Evolutionary conservation across 2,797 vertebrate species (phyloP).

Genomic region (Propithecus perrieri): DNA sequence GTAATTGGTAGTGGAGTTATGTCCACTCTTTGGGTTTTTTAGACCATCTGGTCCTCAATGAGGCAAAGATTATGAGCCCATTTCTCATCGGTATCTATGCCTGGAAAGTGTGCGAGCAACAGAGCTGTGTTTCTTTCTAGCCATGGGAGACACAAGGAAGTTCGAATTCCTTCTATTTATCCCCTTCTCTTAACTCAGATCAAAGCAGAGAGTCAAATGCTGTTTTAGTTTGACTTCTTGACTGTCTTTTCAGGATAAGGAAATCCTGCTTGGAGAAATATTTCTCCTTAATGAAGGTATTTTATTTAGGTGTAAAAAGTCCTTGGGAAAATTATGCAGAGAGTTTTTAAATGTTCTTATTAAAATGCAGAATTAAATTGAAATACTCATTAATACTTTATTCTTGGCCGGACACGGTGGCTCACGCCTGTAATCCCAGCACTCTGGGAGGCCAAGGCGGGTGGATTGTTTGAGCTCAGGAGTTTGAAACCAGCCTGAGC

Average conservation of each 20-base stretch:
- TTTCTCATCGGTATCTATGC: neutral
- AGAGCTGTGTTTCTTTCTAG: neutral
- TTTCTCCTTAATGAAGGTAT: constrained; percentile 1
- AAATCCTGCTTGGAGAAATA: neutral
- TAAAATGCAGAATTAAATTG: neutral
- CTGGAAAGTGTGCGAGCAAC: neutral
- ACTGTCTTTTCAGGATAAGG: neutral
- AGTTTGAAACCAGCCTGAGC: too few relatives aligned
- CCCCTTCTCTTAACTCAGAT: neutral
- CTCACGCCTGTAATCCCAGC: too few relatives aligned
- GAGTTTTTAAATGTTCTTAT: neutral
- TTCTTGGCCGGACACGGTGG: neutral
- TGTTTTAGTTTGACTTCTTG: neutral
- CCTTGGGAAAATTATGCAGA: neutral
- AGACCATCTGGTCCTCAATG: neutral
- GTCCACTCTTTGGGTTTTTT: neutral
- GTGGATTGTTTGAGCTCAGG: too few relatives aligned
- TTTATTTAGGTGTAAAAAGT: neutral
- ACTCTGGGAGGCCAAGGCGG: too few relatives aligned
- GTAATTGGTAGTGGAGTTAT: neutral
- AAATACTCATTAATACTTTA: neutral
- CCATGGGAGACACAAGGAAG: neutral
- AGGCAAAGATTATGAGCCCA: neutral
- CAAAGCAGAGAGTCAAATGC: neutral
- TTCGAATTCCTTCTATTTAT: neutral